Evolutionary conservation across 1,140 invertebrate genomes (phyloP), one percentile per base, ranked within the genome.

Genomic region (Portunus trituberculatus): DNA sequence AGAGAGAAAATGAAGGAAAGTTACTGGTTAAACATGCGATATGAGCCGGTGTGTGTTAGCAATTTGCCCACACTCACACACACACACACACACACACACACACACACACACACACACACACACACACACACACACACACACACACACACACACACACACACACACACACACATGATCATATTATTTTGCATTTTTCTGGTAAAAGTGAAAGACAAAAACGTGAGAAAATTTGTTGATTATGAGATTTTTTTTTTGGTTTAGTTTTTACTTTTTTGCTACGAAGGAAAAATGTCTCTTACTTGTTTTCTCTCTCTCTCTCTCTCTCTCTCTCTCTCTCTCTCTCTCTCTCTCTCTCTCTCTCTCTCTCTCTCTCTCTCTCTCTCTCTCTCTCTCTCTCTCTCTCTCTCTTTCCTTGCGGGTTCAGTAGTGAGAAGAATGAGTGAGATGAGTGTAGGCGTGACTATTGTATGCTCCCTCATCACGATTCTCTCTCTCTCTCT

Each of bases 21-120:
- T 59, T 4, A 20, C 52, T 59, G 52, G 20, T 59, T 59, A 59
- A 12, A 59, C 8, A 59, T 20, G 20, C 52, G 12, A 59, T 59
- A 59, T 20, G 39, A 39, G 6, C 8, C 12, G 10, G 52, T 59
- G 10, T 59, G 52, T 59, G 20, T 59, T 59, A 59, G 52, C 20
- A 59, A 20, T 59, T 59, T 59, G 52, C 12, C 0, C 20, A 20
- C 12, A 59, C 10, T 0, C 12, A 59, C 20, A 20, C 52, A 12
- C 12, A 59, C 1, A 59, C 10, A 59, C 52, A 59, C 12, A 46
- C 39, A 90, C 88, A 90, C 46, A 91, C 89, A 59, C 46, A 91
- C 89, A 91, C 89, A 91, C 89, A 91, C 89, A 91, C 89, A 91
- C 89, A 91, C 89, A 91, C 89, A 91, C 89, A 91, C 89, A 91